These are phyloP conservation scores for Drosophila mercatorum DNA, from an alignment of 2,888 invertebrate genomes.

Conservation along the genomic window DNA sequence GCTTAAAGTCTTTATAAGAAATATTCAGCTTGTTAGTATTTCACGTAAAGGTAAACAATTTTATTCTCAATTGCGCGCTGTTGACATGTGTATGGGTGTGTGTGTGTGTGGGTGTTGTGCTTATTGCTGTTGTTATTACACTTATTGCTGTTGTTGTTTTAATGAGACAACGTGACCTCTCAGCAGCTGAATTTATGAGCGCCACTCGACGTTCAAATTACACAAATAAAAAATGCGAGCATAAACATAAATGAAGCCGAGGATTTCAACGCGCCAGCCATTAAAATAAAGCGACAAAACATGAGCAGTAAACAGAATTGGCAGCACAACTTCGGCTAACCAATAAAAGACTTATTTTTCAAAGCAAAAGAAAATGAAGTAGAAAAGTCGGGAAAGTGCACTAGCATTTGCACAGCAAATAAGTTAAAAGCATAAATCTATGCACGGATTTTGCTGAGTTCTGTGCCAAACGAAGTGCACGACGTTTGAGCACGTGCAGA, in stretches of 20 bases:
- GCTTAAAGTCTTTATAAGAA: constrained; percentile 3
- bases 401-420: constrained; percentile 41
- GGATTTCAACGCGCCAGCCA: constrained; percentile 59
- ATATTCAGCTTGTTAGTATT: neutral
- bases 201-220: constrained; percentile 69
- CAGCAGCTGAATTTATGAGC: constrained; percentile 65
- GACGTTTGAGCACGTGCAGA: constrained; percentile 17
- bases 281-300: constrained; percentile 80
- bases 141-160: constrained; percentile 68
- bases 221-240: constrained; percentile 71
- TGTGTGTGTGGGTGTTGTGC: constrained; percentile 21
- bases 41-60: constrained; percentile 19
- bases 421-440: constrained; percentile 72
- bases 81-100: constrained; percentile 16
- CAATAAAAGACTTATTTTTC: constrained; percentile 43
- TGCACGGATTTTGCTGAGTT: constrained; percentile 43
- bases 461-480: constrained; percentile 12
- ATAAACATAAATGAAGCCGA: constrained; percentile 70
- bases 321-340: constrained; percentile 24
- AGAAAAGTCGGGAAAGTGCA: constrained; percentile 29
- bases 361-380: neutral
- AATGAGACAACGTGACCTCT: constrained; percentile 79
- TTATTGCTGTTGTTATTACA: constrained; percentile 66
- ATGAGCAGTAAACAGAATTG: constrained; percentile 75
- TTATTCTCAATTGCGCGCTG: constrained; percentile 11